phyloP scores from a whole-genome alignment of 1,140 invertebrate species.

The Penaeus chinensis region DNA sequence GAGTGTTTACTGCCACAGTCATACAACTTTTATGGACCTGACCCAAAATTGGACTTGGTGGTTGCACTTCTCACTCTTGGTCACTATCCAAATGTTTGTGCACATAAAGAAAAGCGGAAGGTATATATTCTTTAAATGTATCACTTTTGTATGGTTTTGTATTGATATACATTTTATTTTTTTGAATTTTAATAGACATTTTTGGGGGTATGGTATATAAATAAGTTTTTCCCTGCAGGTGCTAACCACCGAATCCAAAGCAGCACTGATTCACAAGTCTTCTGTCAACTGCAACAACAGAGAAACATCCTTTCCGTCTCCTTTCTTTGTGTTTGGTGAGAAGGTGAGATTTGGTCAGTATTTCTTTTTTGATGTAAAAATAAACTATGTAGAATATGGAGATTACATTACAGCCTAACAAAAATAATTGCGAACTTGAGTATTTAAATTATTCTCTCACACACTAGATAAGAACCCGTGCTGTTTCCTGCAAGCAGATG shows the following conservation, averaged over 20 bases:
- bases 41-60: conserved; percentile 86
- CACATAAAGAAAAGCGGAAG: conserved; percentile 94
- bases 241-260: conserved; percentile 93
- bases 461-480: conserved; percentile 83
- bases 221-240: conserved; percentile 72
- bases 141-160: background rate
- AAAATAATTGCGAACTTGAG: background rate
- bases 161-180: background rate
- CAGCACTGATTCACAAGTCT: conserved; percentile 94
- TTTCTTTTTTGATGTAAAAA: background rate
- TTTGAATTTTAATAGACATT: background rate
- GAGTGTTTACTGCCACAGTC: conserved; percentile 79
- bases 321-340: conserved; percentile 98
- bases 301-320: conserved; percentile 88
- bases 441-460: background rate
- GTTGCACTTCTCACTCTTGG: conserved; percentile 89
- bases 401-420: background rate
- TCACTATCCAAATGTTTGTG: conserved; percentile 96
- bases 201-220: background rate
- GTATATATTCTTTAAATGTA: conserved; percentile 66
- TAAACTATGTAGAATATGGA: background rate
- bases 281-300: conserved; percentile 94
- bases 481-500: conserved; percentile 97
- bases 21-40: conserved; percentile 74
- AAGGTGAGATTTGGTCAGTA: conserved; percentile 74